A percentile compares a stretch with the other conserved stretches of the same genome.
phyloP scores from a whole-genome alignment of 2,888 invertebrate genomes.

The Melieria picta region DNA sequence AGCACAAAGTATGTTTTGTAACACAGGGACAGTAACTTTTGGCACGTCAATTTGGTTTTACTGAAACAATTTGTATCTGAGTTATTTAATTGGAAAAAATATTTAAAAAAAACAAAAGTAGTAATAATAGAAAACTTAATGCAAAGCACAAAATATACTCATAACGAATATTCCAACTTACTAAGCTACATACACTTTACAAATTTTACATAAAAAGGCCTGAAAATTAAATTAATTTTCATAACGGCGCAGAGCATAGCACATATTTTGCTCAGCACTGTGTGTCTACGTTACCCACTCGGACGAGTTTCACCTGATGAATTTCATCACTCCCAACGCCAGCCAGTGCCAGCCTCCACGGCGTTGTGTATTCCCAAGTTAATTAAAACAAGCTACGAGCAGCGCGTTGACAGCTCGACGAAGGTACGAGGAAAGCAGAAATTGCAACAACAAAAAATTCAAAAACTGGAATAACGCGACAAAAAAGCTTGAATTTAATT shows the following conservation, averaged over 20 bases:
- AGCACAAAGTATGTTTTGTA: too few species aligned
- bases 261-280: too few species aligned
- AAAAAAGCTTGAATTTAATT: constrained; percentile 55
- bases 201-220: too few species aligned
- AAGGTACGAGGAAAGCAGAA: constrained; percentile 13
- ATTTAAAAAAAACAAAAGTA: too few species aligned
- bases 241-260: neutral
- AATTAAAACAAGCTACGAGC: constrained; percentile 31
- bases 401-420: constrained; percentile 26
- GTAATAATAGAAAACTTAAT: neutral
- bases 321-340: constrained; percentile 26
- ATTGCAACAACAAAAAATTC: constrained; percentile 23
- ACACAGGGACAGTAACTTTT: too few species aligned
- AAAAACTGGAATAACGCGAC: constrained; percentile 28
- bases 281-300: constrained; percentile 12
- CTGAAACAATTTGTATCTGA: too few species aligned
- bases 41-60: neutral
- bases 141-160: neutral
- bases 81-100: too few species aligned
- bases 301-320: constrained; percentile 35
- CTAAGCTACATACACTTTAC: too few species aligned
- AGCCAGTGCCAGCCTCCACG: constrained; percentile 16
- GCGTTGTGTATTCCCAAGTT: constrained; percentile 31
- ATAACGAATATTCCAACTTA: neutral
- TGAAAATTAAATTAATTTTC: constrained; percentile 12